phyloP scores from a whole-genome alignment of 2,888 invertebrate genomes.

The Clusia tigrina region DNA sequence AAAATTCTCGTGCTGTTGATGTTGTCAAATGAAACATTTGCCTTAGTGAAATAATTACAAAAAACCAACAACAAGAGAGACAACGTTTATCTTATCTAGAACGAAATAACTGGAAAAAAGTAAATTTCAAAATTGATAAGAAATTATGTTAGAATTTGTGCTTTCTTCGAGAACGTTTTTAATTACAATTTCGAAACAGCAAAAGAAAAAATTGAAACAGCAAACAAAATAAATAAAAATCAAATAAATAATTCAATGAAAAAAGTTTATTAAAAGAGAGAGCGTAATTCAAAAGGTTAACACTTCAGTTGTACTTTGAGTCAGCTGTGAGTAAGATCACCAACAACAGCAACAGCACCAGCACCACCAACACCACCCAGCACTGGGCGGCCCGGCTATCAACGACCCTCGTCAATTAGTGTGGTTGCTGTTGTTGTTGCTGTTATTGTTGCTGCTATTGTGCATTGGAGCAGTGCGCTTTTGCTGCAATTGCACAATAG shows the following conservation, averaged over 20 bases:
- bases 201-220: background rate
- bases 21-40: no score
- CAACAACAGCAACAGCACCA: constrained; percentile 6
- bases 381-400: no score
- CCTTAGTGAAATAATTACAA: no score
- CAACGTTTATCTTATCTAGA: constrained; percentile 8
- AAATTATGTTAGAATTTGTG: no score
- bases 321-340: background rate
- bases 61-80: no score
- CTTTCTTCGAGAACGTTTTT: constrained; percentile 6
- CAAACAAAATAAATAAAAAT: background rate
- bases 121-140: background rate
- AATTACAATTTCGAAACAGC: background rate
- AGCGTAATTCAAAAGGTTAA: background rate
- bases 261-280: no score
- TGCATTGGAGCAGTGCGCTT: background rate
- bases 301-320: background rate
- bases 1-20: no score
- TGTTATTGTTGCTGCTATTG: no score
- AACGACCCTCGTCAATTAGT: no score
- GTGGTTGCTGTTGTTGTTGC: no score
- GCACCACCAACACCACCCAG: no score
- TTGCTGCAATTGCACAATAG: background rate
- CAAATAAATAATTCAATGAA: no score
- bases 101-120: background rate